Base-by-base conservation (phyloP, 1,140 invertebrate species). In the Apis florea region DNA sequence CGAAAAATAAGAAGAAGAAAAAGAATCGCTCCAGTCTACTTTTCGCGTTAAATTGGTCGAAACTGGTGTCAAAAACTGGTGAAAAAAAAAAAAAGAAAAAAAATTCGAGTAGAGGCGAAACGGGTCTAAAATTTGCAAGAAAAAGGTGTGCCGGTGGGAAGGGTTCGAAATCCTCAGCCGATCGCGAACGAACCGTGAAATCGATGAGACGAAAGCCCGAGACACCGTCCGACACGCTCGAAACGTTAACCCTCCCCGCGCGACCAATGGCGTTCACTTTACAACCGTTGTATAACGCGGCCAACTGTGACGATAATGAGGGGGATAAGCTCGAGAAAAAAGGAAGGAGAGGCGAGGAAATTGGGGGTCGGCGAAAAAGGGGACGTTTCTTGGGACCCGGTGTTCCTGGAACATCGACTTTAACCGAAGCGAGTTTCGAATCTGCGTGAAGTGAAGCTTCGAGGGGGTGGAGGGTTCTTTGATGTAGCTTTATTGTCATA, bases 151-250 rank as follows among this genome's bases (percentile, higher is more conserved):
- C 75, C 75, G 63, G 31, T 54, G 15, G 26, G 3, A 19, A 1
- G 8, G 17, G 15, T 54, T 69, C 64, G 40, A 69, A 58, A 58
- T 69, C 51, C 66, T 69, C 64, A 56, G 53, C 56, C 54, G 75
- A 78, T 78, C 75, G 75, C 53, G 75, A 78, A 78, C 75, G 75
- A 78, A 78, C 54, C 66, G 66, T 78, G 54, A 78, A 78, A 78
- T 78, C 66, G 75, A 69, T 26, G 75, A 69, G 67, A 59, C 75
- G 75, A 78, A 78, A 78, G 53, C 40, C 75, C 66, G 75, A 69
- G 69, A 67, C 75, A 59, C 51, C 51, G 75, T n/a, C 56, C 75
- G 75, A 77, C 64, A 77, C 54, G 75, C 66, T 78, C 24, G 54
- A 40, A 59, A 24, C 66, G 24, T 78, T 78, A 31, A 66, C 61